Percentiles rank a stretch among this genome's conserved stretches.
These are phyloP conservation scores for Sebastolobus alascanus DNA, from an alignment of 2,797 vertebrate genomes.

Conservation along the genomic window DNA sequence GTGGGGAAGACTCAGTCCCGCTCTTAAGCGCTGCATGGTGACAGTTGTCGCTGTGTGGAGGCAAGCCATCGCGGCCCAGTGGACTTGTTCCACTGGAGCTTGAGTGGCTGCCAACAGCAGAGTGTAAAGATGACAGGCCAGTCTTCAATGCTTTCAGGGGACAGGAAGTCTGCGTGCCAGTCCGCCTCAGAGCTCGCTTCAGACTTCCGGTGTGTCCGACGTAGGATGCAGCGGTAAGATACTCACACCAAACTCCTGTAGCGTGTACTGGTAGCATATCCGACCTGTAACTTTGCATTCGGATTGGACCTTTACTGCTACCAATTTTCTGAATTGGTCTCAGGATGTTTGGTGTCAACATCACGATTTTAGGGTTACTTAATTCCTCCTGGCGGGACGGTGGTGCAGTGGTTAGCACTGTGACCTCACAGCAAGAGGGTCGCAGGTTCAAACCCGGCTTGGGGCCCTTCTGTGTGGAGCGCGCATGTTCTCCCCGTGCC, in stretches of 20 bases:
- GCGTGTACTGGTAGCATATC: neutral
- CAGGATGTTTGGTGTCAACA: neutral
- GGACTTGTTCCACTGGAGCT: neutral
- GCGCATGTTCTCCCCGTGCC: too few species aligned
- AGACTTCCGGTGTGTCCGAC: neutral
- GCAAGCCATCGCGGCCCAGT: neutral
- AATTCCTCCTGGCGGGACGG: neutral
- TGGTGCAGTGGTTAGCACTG: too few species aligned
- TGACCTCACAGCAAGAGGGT: too few species aligned
- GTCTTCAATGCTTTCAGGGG: neutral
- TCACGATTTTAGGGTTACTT: neutral
- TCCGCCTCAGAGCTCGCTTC: neutral
- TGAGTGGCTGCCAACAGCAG: conserved; percentile 1
- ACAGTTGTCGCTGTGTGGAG: neutral
- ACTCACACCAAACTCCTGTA: neutral
- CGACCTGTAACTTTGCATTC: neutral
- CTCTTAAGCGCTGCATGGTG: neutral
- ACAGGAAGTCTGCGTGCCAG: neutral
- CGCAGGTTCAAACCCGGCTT: too few species aligned
- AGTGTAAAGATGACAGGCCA: neutral
- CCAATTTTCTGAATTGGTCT: neutral
- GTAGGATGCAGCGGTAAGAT: neutral
- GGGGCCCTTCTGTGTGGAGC: too few species aligned
- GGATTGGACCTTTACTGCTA: neutral
- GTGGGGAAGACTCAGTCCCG: neutral